These are phyloP conservation scores for Meloidogyne hapla DNA, from an alignment of 1,140 invertebrate species.

Conservation along the genomic window DNA sequence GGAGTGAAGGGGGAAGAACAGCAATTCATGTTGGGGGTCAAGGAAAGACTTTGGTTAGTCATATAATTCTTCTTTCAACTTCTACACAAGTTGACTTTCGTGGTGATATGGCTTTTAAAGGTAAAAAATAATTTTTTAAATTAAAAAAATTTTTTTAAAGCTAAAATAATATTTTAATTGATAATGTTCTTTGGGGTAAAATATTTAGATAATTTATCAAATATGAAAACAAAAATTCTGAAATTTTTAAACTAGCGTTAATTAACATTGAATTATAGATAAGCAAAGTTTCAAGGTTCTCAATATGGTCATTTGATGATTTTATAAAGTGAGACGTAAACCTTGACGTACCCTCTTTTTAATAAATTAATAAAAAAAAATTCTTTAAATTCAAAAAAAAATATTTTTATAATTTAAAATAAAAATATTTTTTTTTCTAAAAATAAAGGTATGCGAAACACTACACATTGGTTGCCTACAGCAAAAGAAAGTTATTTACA, in stretches of 20 bases:
- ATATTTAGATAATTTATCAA: no score
- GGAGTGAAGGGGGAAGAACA: conserved; percentile 62
- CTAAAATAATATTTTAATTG: conserved; percentile 26
- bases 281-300: no score
- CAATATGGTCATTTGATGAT: no score
- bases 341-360: background rate
- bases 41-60: conserved; percentile 45
- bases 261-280: no score
- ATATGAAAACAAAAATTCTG: no score
- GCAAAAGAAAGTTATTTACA: conserved; percentile 55
- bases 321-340: background rate
- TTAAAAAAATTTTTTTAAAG: no score
- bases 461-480: conserved; percentile 57
- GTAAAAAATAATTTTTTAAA: conserved; percentile 20
- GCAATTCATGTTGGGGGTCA: conserved; percentile 57
- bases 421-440: background rate
- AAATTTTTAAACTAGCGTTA: no score
- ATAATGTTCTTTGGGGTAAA: background rate
- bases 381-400: no score
- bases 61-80: conserved; percentile 56
- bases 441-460: conserved; percentile 62
- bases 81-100: conserved; percentile 58
- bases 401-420: background rate
- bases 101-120: conserved; percentile 62
- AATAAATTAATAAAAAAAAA: background rate